Evolutionary conservation across 1,140 invertebrate genomes (phyloP), one percentile per base, ranked within the genome.

Genomic region (Zaprionus taronus): DNA sequence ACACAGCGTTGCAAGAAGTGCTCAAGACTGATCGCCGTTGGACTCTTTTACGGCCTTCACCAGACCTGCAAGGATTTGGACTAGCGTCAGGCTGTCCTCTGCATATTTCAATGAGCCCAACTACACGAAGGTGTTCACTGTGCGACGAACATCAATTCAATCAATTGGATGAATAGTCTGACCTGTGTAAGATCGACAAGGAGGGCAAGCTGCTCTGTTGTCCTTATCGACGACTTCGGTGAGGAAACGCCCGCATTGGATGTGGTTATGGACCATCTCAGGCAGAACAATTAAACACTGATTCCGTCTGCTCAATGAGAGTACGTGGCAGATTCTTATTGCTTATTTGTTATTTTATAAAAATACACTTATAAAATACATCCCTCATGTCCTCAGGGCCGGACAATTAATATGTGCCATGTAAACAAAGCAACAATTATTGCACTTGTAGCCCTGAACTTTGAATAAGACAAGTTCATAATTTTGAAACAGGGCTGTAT

Each of bases 181-280:
- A 99, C 78, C 95, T 99, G 38, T 99, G 99, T 94, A 99, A 99
- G 95, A 98, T 99, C 91, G 99, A 99, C 94, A 99, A 98, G 91
- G 98, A 99, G 82, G 99, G 99, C 75, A 99, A 99, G 94, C 98
- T 99, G 99, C 94, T 99, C 98, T 1, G 99, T 98, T 93, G 98
- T 99, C 65, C 99, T 99, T 49, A 97, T 99, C 92, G 98, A 97
- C 97, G 97, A 99, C 94, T 99, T 97, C 93, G 98, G 98, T 84
- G 98, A 98, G 93, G 98, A 99, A 93, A 98, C 98, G 53, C 97
- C 96, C 89, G 98, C 98, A 49, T 95, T 98, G 92, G 97, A 98
- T 94, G 96, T 98, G 79, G 94, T 99, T 77, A 97, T 96, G 94
- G 97, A 99, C 92, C 98, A 99, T 93, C 95, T 99, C 82, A 97